These are phyloP conservation scores for Bambusicola thoracicus DNA, from an alignment of 2,113 vertebrate genomes.

Conservation along the genomic window DNA sequence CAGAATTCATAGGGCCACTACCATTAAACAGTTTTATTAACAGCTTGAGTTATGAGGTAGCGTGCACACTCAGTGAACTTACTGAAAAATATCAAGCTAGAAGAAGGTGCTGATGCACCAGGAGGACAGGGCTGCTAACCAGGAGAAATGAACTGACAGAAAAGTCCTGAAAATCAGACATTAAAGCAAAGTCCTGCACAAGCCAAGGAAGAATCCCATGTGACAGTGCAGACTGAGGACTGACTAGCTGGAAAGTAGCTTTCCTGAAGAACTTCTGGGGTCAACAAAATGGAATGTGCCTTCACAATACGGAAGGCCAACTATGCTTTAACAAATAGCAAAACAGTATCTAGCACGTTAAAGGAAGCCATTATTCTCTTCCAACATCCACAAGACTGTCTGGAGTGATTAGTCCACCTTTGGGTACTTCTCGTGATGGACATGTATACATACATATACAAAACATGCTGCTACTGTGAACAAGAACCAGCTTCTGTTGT, in stretches of 20 bases:
- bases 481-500: background rate
- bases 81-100: background rate
- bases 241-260: background rate
- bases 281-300: background rate
- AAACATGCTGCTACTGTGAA: background rate
- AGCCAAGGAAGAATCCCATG: background rate
- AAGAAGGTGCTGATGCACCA: background rate
- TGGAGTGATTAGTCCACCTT: background rate
- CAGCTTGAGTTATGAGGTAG: background rate
- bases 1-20: background rate
- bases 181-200: background rate
- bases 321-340: rapidly evolving
- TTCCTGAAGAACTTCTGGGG: background rate
- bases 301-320: background rate
- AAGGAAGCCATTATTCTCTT: background rate
- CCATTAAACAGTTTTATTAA: background rate
- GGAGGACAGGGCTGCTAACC: rapidly evolving
- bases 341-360: background rate
- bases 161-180: background rate
- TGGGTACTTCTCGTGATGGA: background rate
- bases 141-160: background rate
- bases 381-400: background rate
- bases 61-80: background rate
- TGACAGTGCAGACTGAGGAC: rapidly evolving
- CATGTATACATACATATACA: no score